These are phyloP conservation scores for Gastrophryne carolinensis DNA, from an alignment of 2,797 vertebrate genomes.

Conservation along the genomic window DNA sequence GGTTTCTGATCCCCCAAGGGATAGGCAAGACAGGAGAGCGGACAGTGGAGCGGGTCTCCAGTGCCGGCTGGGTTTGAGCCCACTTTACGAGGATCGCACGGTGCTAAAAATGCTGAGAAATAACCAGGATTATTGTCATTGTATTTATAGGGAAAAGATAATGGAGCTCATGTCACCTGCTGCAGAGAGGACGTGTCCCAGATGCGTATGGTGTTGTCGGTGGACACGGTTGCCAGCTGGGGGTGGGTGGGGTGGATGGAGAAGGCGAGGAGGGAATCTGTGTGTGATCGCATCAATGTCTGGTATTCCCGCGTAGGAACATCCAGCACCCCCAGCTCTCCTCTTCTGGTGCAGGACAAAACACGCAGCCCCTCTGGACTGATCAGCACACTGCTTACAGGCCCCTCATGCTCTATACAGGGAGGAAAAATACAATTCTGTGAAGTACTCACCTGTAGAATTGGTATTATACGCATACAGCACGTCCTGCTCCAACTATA, in stretches of 20 bases:
- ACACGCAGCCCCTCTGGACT: conserved; percentile 76
- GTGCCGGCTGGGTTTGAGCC: too few relatives aligned
- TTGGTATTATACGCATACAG: too few relatives aligned
- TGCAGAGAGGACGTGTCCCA: conserved; percentile 84
- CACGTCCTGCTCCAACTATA: too few relatives aligned
- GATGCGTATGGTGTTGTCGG: conserved; percentile 81
- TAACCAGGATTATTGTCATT: too few relatives aligned
- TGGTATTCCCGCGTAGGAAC: conserved; percentile 75
- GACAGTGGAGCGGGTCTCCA: too few relatives aligned
- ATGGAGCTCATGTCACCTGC: conserved; percentile 79
- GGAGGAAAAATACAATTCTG: neutral
- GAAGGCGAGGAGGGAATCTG: conserved; percentile 73
- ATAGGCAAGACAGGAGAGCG: too few relatives aligned
- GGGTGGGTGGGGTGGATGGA: conserved; percentile 70
- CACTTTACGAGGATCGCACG: too few relatives aligned
- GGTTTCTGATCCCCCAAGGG: too few relatives aligned
- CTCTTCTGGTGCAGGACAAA: conserved; percentile 76
- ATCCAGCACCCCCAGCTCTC: conserved; percentile 84
- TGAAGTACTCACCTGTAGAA: too few relatives aligned
- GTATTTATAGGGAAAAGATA: too few relatives aligned
- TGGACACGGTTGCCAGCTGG: conserved; percentile 83
- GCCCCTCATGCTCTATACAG: conserved; percentile 83
- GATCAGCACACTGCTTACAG: conserved; percentile 75
- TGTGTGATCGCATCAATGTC: conserved; percentile 86
- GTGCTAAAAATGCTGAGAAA: too few relatives aligned